Percentiles rank a stretch among this genome's conserved stretches.
Evolutionary conservation across 2,113 vertebrate species (phyloP).

Genomic region (Montifringilla adamsi): DNA sequence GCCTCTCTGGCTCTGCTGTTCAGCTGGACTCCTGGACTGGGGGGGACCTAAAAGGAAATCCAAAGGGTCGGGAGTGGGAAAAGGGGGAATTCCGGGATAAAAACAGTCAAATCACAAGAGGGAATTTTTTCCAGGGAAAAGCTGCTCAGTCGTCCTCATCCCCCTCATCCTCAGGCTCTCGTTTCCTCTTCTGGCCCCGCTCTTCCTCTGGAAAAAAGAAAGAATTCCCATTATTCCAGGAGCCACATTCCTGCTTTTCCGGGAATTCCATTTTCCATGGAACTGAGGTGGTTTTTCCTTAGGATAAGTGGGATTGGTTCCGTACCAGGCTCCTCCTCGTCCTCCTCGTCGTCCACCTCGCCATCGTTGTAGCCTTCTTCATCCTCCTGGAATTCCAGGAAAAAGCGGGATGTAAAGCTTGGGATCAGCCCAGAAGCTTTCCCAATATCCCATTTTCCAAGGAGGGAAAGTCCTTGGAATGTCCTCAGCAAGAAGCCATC

Average conservation of each 20-base stretch:
- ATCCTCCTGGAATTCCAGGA: constrained; percentile 77
- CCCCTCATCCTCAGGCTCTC: constrained; percentile 92
- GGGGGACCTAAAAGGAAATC: not conserved
- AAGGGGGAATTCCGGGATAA: constrained; percentile 77
- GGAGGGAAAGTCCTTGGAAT: not conserved
- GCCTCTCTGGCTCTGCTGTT: not conserved
- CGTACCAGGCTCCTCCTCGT: constrained; percentile 76
- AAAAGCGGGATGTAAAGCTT: accelerated
- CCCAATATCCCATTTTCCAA: accelerated
- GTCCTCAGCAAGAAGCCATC: not conserved
- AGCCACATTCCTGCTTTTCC: not conserved
- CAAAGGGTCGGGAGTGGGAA: constrained; percentile 49
- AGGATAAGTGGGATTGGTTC: not conserved
- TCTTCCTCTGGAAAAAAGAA: constrained; percentile 75
- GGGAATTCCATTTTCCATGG: not conserved
- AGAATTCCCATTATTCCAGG: not conserved
- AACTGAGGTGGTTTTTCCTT: accelerated
- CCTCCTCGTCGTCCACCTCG: constrained; percentile 84
- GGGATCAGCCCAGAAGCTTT: not conserved
- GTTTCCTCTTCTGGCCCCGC: constrained; percentile 93
- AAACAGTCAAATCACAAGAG: constrained; percentile 92
- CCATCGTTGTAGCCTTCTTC: constrained; percentile 85
- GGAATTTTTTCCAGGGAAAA: constrained; percentile 32
- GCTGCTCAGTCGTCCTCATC: constrained; percentile 88
- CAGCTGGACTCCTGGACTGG: not conserved